Conservation (phyloP, 2,888 invertebrate species). For the Sthenelais limicola region DNA sequence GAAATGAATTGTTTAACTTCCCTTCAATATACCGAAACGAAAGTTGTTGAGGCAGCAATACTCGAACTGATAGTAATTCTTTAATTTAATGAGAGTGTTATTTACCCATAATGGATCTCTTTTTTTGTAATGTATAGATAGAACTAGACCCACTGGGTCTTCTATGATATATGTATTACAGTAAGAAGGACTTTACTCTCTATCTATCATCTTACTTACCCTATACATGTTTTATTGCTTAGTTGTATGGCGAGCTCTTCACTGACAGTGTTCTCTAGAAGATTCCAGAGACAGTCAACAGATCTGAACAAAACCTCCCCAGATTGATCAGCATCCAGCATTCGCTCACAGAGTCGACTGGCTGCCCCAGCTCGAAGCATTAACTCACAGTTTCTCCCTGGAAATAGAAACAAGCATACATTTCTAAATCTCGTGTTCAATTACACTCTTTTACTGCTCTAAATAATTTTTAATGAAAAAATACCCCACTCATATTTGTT, state of each 20-base stretch:
- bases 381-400: constrained; percentile 68
- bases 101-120: no score
- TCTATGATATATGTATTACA: no score
- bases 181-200: no score
- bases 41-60: no score
- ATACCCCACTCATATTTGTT: no score
- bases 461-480: not conserved
- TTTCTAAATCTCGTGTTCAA: not conserved
- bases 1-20: no score
- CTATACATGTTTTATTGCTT: constrained; percentile 65
- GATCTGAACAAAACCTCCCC: constrained; percentile 70
- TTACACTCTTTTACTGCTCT: not conserved
- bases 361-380: constrained; percentile 69
- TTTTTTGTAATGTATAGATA: no score
- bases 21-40: no score
- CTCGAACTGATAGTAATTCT: no score
- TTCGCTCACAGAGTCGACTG: constrained; percentile 59
- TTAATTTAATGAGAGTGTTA: no score
- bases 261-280: constrained; percentile 66
- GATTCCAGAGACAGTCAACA: constrained; percentile 70
- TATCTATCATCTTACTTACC: constrained; percentile 53
- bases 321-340: constrained; percentile 66
- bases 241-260: constrained; percentile 65
- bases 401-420: constrained; percentile 15
- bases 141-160: no score